phyloP scores from a whole-genome alignment of 2,888 invertebrate genomes.

The Coleophora deauratella region DNA sequence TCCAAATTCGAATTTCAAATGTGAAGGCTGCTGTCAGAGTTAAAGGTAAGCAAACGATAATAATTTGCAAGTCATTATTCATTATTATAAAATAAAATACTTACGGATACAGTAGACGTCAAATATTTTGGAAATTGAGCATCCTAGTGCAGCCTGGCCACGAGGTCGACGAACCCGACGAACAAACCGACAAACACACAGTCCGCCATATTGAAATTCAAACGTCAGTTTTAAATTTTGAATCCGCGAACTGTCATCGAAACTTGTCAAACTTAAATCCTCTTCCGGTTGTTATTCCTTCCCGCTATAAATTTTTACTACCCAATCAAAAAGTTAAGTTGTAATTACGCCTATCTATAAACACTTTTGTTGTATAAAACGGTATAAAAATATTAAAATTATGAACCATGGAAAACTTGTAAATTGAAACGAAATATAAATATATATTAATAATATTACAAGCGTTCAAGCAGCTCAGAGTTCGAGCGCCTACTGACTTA shows the following conservation, averaged over 20 bases:
- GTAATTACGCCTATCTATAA: conserved; percentile 66
- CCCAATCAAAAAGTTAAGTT: conserved; percentile 18
- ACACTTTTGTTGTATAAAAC: conserved; percentile 66
- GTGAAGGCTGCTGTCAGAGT: background rate
- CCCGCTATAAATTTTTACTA: too few species aligned
- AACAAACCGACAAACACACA: conserved; percentile 53
- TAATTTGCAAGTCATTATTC: background rate
- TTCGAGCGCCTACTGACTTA: conserved; percentile 75
- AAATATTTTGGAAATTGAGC: conserved; percentile 66
- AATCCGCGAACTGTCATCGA: conserved; percentile 49
- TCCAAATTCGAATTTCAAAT: background rate
- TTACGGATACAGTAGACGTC: conserved; percentile 67
- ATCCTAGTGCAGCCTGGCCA: conserved; percentile 42
- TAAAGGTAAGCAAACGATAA: background rate
- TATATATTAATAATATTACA: conserved; percentile 74
- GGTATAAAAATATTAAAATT: conserved; percentile 75
- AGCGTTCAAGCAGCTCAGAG: conserved; percentile 71
- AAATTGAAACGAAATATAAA: conserved; percentile 75
- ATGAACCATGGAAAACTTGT: conserved; percentile 73
- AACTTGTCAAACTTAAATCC: conserved; percentile 29
- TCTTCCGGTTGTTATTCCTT: conserved; percentile 3
- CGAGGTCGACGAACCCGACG: conserved; percentile 56
- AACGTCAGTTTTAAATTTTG: conserved; percentile 46
- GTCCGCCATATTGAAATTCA: conserved; percentile 61
- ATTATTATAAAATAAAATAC: conserved; percentile 27